Conservation (phyloP, 2,113 vertebrate species). For the Myiozetetes cayanensis region DNA sequence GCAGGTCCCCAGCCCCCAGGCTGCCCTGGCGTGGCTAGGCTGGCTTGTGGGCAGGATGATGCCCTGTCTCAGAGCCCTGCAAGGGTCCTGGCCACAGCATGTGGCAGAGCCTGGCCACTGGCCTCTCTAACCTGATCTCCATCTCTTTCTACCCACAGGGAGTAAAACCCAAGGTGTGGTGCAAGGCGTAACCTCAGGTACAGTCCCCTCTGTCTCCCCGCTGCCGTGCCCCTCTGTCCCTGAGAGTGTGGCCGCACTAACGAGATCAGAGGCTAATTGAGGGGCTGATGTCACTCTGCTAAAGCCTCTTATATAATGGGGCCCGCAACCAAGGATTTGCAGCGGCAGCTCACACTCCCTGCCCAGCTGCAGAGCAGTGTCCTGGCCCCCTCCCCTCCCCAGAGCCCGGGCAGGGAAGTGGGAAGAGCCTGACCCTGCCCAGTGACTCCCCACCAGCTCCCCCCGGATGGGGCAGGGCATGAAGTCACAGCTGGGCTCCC, state of each 20-base stretch:
- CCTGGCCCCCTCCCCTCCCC: not conserved
- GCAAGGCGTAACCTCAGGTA: constrained; percentile 92
- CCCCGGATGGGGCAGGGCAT: rapidly evolving
- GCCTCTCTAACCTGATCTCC: not conserved
- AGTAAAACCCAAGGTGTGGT: constrained; percentile 90
- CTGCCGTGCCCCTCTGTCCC: not conserved
- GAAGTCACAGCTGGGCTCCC: not conserved
- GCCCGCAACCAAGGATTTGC: constrained; percentile 5
- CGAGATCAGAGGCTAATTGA: constrained; percentile 52
- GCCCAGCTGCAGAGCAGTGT: constrained; percentile 8
- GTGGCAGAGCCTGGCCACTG: rapidly evolving
- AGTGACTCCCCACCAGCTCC: not conserved
- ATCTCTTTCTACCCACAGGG: constrained; percentile 76
- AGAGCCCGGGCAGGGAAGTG: not conserved
- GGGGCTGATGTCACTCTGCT: constrained; percentile 56
- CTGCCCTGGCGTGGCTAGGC: rapidly evolving
- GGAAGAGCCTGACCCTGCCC: not conserved
- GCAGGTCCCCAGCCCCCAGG: rapidly evolving
- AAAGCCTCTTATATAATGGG: constrained; percentile 57
- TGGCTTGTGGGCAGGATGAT: not conserved
- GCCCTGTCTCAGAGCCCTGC: not conserved
- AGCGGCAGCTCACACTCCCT: not conserved
- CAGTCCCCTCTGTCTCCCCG: not conserved
- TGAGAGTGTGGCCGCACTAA: not conserved
- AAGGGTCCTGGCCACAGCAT: rapidly evolving